Conservation (phyloP, 2,797 vertebrate genomes). For the Gobio occitaniae region DNA sequence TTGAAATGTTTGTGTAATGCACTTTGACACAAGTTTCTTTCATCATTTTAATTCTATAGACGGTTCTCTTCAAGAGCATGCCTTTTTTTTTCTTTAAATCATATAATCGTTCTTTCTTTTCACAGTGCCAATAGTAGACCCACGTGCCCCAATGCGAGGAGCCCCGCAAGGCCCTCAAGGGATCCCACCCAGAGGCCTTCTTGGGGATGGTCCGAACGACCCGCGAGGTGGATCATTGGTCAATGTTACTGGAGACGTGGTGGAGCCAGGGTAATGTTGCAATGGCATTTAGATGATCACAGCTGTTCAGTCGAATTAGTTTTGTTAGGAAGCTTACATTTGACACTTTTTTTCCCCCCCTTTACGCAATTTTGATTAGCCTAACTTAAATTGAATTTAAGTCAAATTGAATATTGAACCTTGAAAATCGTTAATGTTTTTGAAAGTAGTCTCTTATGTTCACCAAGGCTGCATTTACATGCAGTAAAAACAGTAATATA, state of each 20-base stretch:
- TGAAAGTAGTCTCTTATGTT: not conserved
- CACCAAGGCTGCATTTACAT: not conserved
- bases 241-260: constrained; percentile 95
- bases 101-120: constrained; percentile 53
- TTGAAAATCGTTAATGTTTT: not conserved
- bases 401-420: not conserved
- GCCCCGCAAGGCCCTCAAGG: constrained; percentile 85
- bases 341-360: not conserved
- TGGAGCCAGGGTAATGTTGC: constrained; percentile 88
- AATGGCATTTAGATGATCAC: not conserved
- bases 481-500: not conserved
- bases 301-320: not conserved
- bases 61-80: not conserved
- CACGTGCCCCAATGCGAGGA: constrained; percentile 85
- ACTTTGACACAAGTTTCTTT: not conserved
- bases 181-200: constrained; percentile 91
- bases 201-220: constrained; percentile 98
- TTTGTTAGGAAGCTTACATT: not conserved
- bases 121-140: constrained; percentile 87
- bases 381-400: not conserved
- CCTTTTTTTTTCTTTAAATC: not conserved
- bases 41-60: not conserved
- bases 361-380: not conserved
- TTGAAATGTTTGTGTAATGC: not conserved
- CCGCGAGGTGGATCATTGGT: constrained; percentile 95